Percentiles rank a stretch among this genome's conserved stretches.
These are phyloP conservation scores for Aegypius monachus DNA, from an alignment of 2,113 vertebrate species.

Conservation along the genomic window DNA sequence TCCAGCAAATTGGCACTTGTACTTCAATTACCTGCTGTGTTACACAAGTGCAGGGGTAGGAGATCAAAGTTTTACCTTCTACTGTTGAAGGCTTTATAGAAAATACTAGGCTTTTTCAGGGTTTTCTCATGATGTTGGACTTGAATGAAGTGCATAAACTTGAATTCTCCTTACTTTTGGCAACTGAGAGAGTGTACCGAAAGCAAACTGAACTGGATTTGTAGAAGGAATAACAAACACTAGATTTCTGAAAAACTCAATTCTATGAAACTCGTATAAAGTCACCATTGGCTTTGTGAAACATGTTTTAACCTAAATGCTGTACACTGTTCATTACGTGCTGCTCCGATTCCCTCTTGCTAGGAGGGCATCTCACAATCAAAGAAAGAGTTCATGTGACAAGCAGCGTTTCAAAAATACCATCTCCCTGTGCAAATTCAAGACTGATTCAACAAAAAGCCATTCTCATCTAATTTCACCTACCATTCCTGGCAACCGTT, in stretches of 20 bases:
- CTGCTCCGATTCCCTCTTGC: background rate
- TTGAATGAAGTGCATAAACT: background rate
- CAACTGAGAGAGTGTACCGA: background rate
- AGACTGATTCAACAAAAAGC: background rate
- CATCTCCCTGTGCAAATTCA: background rate
- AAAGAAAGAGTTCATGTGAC: slow-evolving; percentile 14
- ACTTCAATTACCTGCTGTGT: slow-evolving; percentile 70
- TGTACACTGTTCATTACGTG: background rate
- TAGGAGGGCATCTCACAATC: background rate
- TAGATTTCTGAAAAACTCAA: background rate
- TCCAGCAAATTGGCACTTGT: slow-evolving; percentile 71
- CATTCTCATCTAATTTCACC: background rate
- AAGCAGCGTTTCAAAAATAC: background rate
- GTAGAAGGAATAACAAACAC: background rate
- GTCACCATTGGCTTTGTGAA: background rate
- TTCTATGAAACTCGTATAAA: background rate
- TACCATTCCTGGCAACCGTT: background rate
- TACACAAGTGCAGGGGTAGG: slow-evolving; percentile 44
- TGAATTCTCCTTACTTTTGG: background rate
- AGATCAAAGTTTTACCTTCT: slow-evolving; percentile 64
- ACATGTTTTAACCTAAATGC: background rate
- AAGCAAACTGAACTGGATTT: background rate
- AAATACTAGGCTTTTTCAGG: background rate
- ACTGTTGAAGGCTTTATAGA: background rate
- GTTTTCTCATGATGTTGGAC: background rate